Evolutionary conservation across 2,888 invertebrate species (phyloP).

Genomic region (Syrista parreyssii): DNA sequence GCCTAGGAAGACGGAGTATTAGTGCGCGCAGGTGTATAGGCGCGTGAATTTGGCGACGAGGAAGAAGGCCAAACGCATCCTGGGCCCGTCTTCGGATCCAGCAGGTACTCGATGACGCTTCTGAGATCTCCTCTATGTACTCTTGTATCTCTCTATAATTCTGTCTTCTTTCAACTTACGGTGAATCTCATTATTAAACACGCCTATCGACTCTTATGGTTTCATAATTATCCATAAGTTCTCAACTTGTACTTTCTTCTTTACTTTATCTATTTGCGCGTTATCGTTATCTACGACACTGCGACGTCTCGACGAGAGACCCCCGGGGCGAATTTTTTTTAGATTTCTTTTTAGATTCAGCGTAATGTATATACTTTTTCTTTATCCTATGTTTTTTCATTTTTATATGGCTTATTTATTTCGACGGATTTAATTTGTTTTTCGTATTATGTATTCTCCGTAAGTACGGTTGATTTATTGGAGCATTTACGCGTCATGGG

Average conservation of each 20-base stretch:
- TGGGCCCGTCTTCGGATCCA: neutral
- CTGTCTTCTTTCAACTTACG: neutral
- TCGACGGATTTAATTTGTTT: neutral
- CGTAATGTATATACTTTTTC: neutral
- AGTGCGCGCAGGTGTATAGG: neutral
- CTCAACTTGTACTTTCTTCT: neutral
- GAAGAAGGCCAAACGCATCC: neutral
- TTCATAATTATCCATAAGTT: neutral
- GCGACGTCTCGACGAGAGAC: neutral
- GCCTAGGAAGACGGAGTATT: neutral
- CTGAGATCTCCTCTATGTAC: neutral
- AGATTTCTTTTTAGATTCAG: neutral
- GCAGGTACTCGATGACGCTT: neutral
- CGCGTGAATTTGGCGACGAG: neutral
- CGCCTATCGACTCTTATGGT: neutral
- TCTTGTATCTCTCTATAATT: neutral
- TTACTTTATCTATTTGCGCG: constrained; percentile 38
- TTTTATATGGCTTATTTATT: neutral
- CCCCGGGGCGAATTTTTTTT: neutral
- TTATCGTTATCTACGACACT: constrained; percentile 26
- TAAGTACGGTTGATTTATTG: neutral
- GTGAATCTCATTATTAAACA: neutral
- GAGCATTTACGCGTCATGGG: neutral
- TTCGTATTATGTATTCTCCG: neutral
- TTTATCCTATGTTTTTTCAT: neutral